These are phyloP conservation scores for Calypte anna DNA, from an alignment of 2,113 vertebrate genomes.

Conservation along the genomic window DNA sequence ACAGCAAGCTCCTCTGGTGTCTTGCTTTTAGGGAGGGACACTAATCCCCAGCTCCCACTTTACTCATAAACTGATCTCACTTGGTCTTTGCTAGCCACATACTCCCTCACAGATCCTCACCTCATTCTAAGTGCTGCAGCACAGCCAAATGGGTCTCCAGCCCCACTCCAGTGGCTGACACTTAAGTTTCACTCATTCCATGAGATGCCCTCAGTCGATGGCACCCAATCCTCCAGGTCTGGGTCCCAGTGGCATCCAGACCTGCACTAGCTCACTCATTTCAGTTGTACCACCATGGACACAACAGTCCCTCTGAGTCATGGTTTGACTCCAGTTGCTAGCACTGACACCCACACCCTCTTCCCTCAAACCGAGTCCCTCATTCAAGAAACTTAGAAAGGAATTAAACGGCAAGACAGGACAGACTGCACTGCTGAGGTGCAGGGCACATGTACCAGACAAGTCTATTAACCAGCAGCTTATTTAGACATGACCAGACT, in stretches of 20 bases:
- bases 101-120: background rate
- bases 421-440: background rate
- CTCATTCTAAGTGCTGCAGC: background rate
- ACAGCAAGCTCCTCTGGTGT: background rate
- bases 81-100: background rate
- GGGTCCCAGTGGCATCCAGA: background rate
- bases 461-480: background rate
- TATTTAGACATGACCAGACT: rapidly evolving
- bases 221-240: background rate
- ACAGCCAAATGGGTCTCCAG: background rate
- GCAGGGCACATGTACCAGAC: rapidly evolving
- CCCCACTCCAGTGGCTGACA: background rate
- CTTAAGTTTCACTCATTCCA: background rate
- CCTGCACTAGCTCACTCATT: background rate
- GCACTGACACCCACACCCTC: background rate
- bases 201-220: background rate
- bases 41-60: background rate
- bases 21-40: background rate
- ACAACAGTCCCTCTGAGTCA: rapidly evolving
- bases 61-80: background rate
- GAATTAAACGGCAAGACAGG: background rate
- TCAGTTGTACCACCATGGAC: background rate
- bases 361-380: background rate
- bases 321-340: background rate
- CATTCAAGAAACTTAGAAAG: background rate